A percentile compares a stretch with the other conserved stretches of the same genome.
Evolutionary conservation across 1,140 invertebrate genomes (phyloP).

Genomic region (Drosophila insularis): DNA sequence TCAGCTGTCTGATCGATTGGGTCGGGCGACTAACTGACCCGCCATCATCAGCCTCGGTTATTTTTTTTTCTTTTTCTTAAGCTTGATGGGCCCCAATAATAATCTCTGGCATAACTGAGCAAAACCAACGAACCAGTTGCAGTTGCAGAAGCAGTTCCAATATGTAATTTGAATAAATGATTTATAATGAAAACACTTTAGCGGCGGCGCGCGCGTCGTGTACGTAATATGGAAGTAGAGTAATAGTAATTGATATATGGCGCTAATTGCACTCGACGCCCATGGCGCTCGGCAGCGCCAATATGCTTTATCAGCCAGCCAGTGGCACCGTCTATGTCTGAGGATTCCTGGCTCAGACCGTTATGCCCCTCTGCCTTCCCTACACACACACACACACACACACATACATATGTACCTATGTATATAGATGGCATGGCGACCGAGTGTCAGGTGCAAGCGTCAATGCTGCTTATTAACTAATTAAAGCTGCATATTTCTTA

Average conservation of each 20-base stretch:
- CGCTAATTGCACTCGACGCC: slow-evolving; percentile 74
- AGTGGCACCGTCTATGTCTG: slow-evolving; percentile 39
- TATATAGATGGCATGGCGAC: slow-evolving; percentile 35
- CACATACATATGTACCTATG: too few relatives aligned
- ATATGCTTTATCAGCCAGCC: slow-evolving; percentile 45
- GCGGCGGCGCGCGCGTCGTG: slow-evolving; percentile 52
- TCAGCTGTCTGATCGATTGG: slow-evolving; percentile 38
- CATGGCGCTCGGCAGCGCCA: slow-evolving; percentile 45
- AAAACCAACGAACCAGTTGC: slow-evolving; percentile 32
- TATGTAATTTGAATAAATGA: slow-evolving; percentile 77
- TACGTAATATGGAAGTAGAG: slow-evolving; percentile 57
- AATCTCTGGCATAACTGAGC: slow-evolving; percentile 39
- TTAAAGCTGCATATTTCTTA: slow-evolving; percentile 75
- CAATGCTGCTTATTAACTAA: slow-evolving; percentile 70
- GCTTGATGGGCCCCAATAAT: slow-evolving; percentile 24
- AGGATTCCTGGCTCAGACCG: slow-evolving; percentile 59
- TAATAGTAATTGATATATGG: slow-evolving; percentile 76
- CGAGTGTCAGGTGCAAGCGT: slow-evolving; percentile 58
- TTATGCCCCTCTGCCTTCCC: background rate
- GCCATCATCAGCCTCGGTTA: background rate
- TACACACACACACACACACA: slow-evolving; percentile 14
- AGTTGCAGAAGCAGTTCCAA: slow-evolving; percentile 41
- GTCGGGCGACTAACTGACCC: slow-evolving; percentile 30
- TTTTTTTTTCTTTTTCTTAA: background rate
- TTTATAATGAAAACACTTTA: slow-evolving; percentile 78